Conservation (phyloP, 1,140 invertebrate species). For the Bombus turneri region DNA sequence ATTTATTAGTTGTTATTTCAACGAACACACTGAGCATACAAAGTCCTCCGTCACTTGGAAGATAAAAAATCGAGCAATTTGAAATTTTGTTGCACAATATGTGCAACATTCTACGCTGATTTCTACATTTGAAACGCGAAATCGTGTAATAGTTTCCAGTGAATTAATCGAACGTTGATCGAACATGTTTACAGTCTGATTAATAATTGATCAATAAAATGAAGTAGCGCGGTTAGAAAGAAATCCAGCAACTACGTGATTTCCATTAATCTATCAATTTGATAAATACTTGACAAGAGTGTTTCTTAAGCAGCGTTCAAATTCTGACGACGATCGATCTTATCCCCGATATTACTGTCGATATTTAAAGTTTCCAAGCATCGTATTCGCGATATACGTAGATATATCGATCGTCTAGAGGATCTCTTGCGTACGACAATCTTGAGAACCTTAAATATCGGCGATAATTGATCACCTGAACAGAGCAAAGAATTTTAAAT, state of each 20-base stretch:
- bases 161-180: not conserved
- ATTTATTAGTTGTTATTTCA: slow-evolving; percentile 15
- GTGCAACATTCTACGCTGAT: not conserved
- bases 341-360: too few species aligned
- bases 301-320: too few species aligned
- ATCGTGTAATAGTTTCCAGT: not conserved
- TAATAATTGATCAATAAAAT: not conserved
- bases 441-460: too few species aligned
- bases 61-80: not conserved
- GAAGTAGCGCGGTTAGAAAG: not conserved
- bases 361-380: too few species aligned
- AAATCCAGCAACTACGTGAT: not conserved
- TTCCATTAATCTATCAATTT: too few species aligned
- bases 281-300: too few species aligned
- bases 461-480: too few species aligned
- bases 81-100: not conserved
- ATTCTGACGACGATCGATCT: too few species aligned
- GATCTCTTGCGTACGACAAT: too few species aligned
- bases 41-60: not conserved
- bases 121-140: not conserved
- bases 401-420: too few species aligned
- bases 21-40: not conserved
- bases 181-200: not conserved
- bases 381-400: too few species aligned
- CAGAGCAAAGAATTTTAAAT: too few species aligned